Evolutionary conservation across 2,113 vertebrate genomes (phyloP).

Genomic region (Hepsetus odoe): DNA sequence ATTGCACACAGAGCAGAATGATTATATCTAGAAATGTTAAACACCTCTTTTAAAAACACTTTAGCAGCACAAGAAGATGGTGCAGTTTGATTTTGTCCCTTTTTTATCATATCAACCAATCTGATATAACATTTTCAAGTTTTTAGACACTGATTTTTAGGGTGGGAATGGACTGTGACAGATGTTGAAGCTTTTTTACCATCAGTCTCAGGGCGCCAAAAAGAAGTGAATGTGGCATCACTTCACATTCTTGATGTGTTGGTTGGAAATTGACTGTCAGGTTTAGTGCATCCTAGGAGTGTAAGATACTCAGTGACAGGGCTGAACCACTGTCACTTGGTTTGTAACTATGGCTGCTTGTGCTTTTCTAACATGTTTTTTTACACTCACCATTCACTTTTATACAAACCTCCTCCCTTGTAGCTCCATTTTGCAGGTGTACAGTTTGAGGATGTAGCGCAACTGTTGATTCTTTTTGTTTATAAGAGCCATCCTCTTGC

Average conservation of each 20-base stretch:
- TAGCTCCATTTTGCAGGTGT: neutral
- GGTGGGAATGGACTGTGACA: neutral
- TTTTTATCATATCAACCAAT: constrained; percentile 57
- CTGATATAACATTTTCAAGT: neutral
- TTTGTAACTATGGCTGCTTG: neutral
- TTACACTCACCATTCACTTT: neutral
- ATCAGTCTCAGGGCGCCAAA: neutral
- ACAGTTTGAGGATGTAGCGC: neutral
- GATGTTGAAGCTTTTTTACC: neutral
- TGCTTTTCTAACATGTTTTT: neutral
- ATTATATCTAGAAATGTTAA: neutral
- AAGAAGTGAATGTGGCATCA: neutral
- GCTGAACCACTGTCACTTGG: neutral
- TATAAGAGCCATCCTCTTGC: too few species aligned
- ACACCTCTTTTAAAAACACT: constrained; percentile 16
- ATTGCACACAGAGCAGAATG: neutral
- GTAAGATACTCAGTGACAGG: neutral
- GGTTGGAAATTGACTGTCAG: neutral
- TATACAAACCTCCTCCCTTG: neutral
- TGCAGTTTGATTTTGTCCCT: constrained; percentile 46
- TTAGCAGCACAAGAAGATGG: constrained; percentile 67
- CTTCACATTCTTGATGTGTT: neutral
- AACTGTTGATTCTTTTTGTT: neutral
- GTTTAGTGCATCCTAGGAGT: neutral
- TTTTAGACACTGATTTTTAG: neutral